Base-by-base conservation (phyloP, 1,140 invertebrate genomes). In the Caenorhabditis briggsae region DNA sequence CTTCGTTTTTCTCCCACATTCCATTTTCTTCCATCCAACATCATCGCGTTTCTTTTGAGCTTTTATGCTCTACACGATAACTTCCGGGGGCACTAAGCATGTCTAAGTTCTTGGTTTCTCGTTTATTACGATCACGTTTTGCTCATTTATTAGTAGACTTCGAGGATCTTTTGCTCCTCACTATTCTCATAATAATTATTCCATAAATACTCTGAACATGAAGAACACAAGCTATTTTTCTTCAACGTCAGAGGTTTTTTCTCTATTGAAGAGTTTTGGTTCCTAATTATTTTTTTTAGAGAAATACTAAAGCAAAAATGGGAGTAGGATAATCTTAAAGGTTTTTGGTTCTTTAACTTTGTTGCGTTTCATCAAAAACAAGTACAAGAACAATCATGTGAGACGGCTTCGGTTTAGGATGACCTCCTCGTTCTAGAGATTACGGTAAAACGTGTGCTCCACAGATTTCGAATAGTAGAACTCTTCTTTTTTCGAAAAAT, bases 321-420 rank as follows among this genome's bases (percentile, higher is more conserved):
- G 23, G 11, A 20, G 43, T 18, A 78, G 70, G 46, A 46, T 50
- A 53, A 41, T 50, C 20, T 46, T 78, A 12, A 78, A 50, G 70
- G 46, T 78, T 50, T 78, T 78, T 78, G 70, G n/a, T 78, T 78
- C n/a, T 46, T 78, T 25, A 48, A 12, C 18, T 25, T 18, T 43
- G 33, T n/a, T 70, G 5, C 9, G 7, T 50, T 70, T 46, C 5
- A 50, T 46, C 11, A 16, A 78, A 50, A 78, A 78, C 70, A 78
- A 78, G 70, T 78, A 78, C 70, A 78, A 78, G 43, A 48, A 50
- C 70, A 78, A 78, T 12, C 70, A 78, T 46, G 50, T 78, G 70
- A 50, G n/a, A 23, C 3, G 43, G 46, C 43, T 33, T 74, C 46
- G 33, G 70, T 78, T 78, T 78, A 50, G 23, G 61, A 65, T 58